These are phyloP conservation scores for Sebastiscus albofasciatus DNA, from an alignment of 2,797 vertebrate species.

Conservation along the genomic window DNA sequence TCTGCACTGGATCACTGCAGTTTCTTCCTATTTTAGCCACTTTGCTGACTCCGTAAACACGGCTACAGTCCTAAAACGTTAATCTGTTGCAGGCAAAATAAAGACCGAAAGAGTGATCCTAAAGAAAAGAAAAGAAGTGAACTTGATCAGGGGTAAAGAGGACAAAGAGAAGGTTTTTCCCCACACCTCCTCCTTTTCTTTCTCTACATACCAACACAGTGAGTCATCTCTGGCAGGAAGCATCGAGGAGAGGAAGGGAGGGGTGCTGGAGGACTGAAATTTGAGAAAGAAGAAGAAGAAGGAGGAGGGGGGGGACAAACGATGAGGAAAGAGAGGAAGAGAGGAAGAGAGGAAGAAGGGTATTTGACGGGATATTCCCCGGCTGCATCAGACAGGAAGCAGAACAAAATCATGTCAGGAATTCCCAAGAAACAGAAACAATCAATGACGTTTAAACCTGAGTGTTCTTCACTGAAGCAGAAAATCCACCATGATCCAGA, in stretches of 20 bases:
- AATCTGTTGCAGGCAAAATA: background rate
- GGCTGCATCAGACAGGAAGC: background rate
- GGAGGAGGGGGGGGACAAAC: background rate
- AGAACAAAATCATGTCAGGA: background rate
- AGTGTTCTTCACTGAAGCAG: background rate
- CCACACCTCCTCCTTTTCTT: background rate
- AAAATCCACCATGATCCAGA: background rate
- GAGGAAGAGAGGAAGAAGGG: background rate
- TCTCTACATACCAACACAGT: constrained; percentile 1
- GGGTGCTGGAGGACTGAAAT: background rate
- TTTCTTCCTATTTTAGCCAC: background rate
- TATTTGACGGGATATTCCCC: background rate
- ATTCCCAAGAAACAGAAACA: background rate
- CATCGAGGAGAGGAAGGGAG: background rate
- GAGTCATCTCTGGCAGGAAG: constrained; percentile 32
- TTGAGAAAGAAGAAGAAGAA: background rate
- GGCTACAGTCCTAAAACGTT: background rate
- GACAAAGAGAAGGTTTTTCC: background rate
- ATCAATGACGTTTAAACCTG: background rate
- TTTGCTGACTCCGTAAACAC: background rate
- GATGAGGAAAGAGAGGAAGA: background rate
- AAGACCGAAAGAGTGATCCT: background rate
- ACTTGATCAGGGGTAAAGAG: background rate
- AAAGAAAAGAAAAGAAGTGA: background rate
- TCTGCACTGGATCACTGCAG: too few species aligned